Evolutionary conservation across 2,113 vertebrate species (phyloP).

Genomic region (Esox niger): DNA sequence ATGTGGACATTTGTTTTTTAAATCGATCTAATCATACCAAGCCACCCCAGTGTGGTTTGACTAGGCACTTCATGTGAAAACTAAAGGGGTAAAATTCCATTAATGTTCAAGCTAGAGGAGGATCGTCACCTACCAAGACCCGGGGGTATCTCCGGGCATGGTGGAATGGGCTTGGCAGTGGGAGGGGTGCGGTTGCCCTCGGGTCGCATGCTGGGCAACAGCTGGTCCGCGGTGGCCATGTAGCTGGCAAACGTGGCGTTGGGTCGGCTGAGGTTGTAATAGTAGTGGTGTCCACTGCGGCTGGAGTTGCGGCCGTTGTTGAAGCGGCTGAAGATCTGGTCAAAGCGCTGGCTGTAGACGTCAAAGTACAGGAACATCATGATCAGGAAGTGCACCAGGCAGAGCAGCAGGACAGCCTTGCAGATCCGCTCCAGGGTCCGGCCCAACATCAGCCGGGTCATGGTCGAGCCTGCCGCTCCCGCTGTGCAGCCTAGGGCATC

Average conservation of each 20-base stretch:
- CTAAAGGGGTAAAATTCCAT: too few species aligned
- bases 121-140: conserved; percentile 83
- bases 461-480: conserved; percentile 76
- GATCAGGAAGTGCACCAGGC: conserved; percentile 95
- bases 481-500: conserved; percentile 60
- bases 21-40: too few species aligned
- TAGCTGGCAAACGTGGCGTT: conserved; percentile 79
- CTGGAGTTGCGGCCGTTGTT: conserved; percentile 85
- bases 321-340: conserved; percentile 93
- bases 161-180: conserved; percentile 82
- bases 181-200: conserved; percentile 74
- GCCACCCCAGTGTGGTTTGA: too few species aligned
- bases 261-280: conserved; percentile 82
- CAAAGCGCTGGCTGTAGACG: conserved; percentile 93
- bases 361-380: conserved; percentile 99
- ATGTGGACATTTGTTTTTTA: too few species aligned
- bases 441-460: conserved; percentile 98
- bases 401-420: conserved; percentile 96
- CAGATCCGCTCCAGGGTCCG: conserved; percentile 98
- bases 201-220: conserved; percentile 72
- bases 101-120: too few species aligned
- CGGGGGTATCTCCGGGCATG: conserved; percentile 87
- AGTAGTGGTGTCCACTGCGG: conserved; percentile 73
- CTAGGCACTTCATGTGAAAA: too few species aligned
- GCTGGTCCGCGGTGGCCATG: conserved; percentile 67